Base-by-base conservation (phyloP, 2,888 invertebrate genomes). In the Drosophila mimica region DNA sequence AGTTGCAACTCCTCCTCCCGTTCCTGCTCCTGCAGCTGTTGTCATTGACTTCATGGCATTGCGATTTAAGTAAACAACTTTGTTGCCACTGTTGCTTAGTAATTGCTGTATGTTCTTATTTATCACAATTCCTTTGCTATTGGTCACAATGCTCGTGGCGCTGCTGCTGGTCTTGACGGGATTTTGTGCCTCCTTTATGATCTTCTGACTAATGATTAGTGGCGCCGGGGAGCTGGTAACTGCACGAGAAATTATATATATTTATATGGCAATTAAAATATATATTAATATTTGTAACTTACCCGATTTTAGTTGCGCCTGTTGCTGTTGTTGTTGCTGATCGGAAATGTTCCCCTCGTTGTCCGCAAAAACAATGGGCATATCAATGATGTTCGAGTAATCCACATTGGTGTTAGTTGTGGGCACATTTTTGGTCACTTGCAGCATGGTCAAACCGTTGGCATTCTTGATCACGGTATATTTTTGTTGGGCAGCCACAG, bases 351-450 rank as follows among this genome's bases (percentile, higher is more conserved):
- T 93, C 4, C 93, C 93, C 40, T 93, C 93, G 75, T 95, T 95
- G 78, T 95, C 95, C 1, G 95, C 95, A 88, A 95, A 95, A 68
- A 95, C 94, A 79, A 95, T 95, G 1, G 95, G 95, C 88, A 95
- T 94, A 85, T 95, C 95, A 83, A 95, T 94, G 53, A 95, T 95
- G 84, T 95, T 95, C 1, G 94, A 94, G 33, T 95, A 81, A 89
- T 94, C 94, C 56, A 94, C 36, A 51, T 40, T 72, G 17, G 4
- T 72, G 46, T 52, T 40, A 9, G 66, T 65, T 15, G 76, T 53
- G 17, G 66, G 52, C 54, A 63, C 62, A 38, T 67, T 74, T 57
- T 90, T 87, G 2, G 89, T 81, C 43, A 92, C 56, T 43, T 92
- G 92, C 25, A 92, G 58, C 56, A 89, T 89, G 8, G 90, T 81